Evolutionary conservation across 1,140 invertebrate species (phyloP).

Genomic region (Sweltsa coloradensis): DNA sequence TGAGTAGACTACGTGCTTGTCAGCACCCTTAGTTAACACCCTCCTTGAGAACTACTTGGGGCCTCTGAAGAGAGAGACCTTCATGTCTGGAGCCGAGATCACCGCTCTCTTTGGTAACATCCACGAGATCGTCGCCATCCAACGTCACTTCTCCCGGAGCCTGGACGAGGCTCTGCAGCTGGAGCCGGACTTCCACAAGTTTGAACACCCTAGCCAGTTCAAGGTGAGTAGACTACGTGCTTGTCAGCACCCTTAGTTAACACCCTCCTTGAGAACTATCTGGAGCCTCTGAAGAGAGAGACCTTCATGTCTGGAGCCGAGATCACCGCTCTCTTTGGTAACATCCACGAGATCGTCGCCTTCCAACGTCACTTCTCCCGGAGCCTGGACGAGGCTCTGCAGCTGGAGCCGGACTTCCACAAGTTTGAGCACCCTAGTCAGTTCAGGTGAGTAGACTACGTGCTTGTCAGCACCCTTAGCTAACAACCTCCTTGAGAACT

Average conservation of each 20-base stretch:
- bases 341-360: constrained; percentile 93
- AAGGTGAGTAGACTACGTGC: too few species aligned
- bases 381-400: constrained; percentile 87
- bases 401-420: constrained; percentile 83
- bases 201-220: constrained; percentile 85
- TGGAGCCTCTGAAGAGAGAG: constrained; percentile 91
- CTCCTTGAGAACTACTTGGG: constrained; percentile 93
- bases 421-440: constrained; percentile 84
- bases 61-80: constrained; percentile 89
- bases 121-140: constrained; percentile 93
- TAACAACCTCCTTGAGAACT: constrained; percentile 92
- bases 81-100: constrained; percentile 88
- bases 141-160: constrained; percentile 89
- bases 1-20: too few species aligned
- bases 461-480: too few species aligned
- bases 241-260: constrained; percentile 92
- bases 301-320: constrained; percentile 91
- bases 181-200: constrained; percentile 83
- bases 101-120: constrained; percentile 94
- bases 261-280: constrained; percentile 88
- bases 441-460: too few species aligned
- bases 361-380: constrained; percentile 93
- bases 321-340: constrained; percentile 90
- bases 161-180: constrained; percentile 86
- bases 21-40: constrained; percentile 93